Conservation (phyloP, 2,888 invertebrate genomes). For the Coenonympha glycerion region DNA sequence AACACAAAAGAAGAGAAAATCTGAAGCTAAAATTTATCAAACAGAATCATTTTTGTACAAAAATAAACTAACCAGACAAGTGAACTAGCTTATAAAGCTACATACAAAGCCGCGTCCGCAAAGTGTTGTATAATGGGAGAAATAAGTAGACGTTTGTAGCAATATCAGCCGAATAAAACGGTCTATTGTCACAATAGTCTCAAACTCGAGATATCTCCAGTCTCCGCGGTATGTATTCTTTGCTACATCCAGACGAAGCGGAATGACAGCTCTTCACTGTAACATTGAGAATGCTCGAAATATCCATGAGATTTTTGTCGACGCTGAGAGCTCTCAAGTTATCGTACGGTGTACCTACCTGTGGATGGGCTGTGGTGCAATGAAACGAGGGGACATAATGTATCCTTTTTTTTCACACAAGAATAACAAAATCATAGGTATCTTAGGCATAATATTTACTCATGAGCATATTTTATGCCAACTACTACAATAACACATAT, state of each 20-base stretch:
- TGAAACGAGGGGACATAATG: not conserved
- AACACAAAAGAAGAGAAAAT: too few relatives aligned
- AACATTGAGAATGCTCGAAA: conserved; percentile 48
- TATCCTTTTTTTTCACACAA: not conserved
- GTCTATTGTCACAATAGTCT: conserved; percentile 5
- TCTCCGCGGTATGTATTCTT: conserved; percentile 11
- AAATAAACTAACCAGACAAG: too few relatives aligned
- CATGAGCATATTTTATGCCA: too few relatives aligned
- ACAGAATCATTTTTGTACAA: too few relatives aligned
- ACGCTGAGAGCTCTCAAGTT: conserved; percentile 43
- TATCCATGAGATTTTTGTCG: conserved; percentile 45
- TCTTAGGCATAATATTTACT: too few relatives aligned
- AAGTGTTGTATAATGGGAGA: not conserved
- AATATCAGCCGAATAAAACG: conserved; percentile 3
- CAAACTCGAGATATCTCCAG: conserved; percentile 6
- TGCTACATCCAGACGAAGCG: conserved; percentile 48
- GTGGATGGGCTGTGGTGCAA: conserved; percentile 1
- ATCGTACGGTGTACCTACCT: conserved; percentile 15
- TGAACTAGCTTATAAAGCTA: not conserved
- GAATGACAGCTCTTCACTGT: conserved; percentile 47
- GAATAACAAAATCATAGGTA: not conserved
- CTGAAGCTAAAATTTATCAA: too few relatives aligned
- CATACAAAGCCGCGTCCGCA: not conserved
- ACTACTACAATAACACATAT: too few relatives aligned
- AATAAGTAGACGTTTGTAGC: conserved; percentile 1